These are phyloP conservation scores for Platichthys flesus DNA, from an alignment of 2,113 vertebrate species.

Conservation along the genomic window DNA sequence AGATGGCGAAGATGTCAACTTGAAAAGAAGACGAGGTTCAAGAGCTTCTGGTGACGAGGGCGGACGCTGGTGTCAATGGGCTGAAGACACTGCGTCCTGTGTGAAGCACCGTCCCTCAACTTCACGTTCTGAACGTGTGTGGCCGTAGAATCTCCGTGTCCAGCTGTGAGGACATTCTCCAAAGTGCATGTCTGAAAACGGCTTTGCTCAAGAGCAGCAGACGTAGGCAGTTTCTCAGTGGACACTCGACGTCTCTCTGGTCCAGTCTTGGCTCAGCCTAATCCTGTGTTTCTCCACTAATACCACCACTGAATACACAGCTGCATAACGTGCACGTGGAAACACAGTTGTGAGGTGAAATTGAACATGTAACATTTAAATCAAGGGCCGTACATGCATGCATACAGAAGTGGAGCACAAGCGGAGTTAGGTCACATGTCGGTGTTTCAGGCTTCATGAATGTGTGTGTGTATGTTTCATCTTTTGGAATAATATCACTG, in stretches of 20 bases:
- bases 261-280: constrained; percentile 9
- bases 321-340: too few species aligned
- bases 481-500: constrained; percentile 1
- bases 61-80: too few species aligned
- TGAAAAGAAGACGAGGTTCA: too few species aligned
- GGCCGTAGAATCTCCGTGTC: too few species aligned
- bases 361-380: not conserved
- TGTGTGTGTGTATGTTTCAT: constrained; percentile 2
- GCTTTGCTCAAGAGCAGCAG: not conserved
- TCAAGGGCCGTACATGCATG: not conserved
- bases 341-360: not conserved
- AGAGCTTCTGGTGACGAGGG: too few species aligned
- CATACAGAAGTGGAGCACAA: not conserved
- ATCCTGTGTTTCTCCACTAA: constrained; percentile 49
- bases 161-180: too few species aligned
- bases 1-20: too few species aligned
- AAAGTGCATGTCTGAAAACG: not conserved
- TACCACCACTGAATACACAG: not conserved
- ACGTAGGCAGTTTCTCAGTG: constrained; percentile 13
- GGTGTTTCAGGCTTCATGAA: constrained; percentile 39
- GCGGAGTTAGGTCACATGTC: not conserved
- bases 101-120: too few species aligned
- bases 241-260: constrained; percentile 25
- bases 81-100: too few species aligned
- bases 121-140: too few species aligned